Evolutionary conservation across 2,797 vertebrate species (phyloP), one percentile per base, ranked within the genome.

Genomic region (Glossophaga mutica): DNA sequence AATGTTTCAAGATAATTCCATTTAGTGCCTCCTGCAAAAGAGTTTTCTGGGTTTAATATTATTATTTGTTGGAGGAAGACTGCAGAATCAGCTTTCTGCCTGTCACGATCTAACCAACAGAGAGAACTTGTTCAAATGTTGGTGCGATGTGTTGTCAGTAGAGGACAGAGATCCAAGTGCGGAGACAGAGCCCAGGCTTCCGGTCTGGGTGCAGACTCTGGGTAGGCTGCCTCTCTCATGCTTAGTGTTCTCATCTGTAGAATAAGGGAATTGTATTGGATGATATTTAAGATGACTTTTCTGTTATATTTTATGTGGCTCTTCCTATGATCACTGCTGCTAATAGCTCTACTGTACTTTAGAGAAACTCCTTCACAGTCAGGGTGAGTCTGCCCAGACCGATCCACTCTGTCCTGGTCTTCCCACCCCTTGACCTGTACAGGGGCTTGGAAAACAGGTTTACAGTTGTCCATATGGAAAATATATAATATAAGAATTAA

Each of bases 11-110:
- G 44, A 42, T 26, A 22, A 65, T 81, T 88, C 59, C 26, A 57
- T 11, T 50, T 29, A 87, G 6, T 46, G n/a, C 5, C 15, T 86
- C 59, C 42, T 67, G 16, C 34, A 37, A 70, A 70, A 73, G 24
- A 65, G 9, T 96, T 92, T 94, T 82, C 57, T 83, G 21, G 32
- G 22, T 78, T 84, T 57, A 79, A 59, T 90, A 68, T 55, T 94
- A 50, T 57, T 85, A 26, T 68, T 55, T 85, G 26, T 83, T 96
- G 26, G 29, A 32, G 15, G 39, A 62, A 92, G 48, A 95, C 14
- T 84, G 14, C 9, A 59, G 83, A 44, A 82, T 16, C 5, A 81
- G 10, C 16, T 84, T 87, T 88, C 32, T 91, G 21, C 87, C 59
- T 48, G 32, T 29, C 8, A 62, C 71, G 34, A 68, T 77, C 26